A percentile compares a stretch with the other conserved stretches of the same genome.
phyloP scores from a whole-genome alignment of 37 sponge, comb jelly and placozoan species.

The Diacarnus erythraeanus region DNA sequence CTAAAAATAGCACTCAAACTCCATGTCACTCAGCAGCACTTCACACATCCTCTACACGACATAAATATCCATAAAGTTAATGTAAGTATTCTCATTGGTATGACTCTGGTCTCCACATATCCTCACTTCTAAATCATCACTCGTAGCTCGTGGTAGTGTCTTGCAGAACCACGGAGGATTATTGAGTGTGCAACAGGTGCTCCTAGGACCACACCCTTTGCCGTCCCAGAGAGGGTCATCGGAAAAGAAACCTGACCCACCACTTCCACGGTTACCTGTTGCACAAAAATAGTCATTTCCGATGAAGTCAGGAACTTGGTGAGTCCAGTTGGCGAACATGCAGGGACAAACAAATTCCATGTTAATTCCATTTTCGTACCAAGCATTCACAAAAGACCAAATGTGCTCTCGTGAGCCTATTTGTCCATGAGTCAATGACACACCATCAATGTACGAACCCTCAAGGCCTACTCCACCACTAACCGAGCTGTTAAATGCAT shows the following conservation, averaged over 20 bases:
- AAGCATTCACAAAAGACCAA: constrained; percentile 45
- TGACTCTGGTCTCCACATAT: constrained; percentile 3
- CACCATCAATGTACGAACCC: constrained; percentile 34
- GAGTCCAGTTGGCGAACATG: neutral
- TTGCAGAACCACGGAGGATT: constrained; percentile 39
- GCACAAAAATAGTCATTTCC: constrained; percentile 31
- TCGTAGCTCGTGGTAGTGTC: neutral
- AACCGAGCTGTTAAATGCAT: constrained; percentile 27
- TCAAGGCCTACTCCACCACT: neutral
- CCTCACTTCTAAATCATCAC: constrained; percentile 2
- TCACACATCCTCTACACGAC: too few species aligned
- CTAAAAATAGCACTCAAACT: too few species aligned
- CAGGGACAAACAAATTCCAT: neutral
- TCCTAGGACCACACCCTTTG: constrained; percentile 2
- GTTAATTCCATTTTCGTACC: neutral
- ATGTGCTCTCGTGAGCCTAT: constrained; percentile 15
- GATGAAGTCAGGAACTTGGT: constrained; percentile 13
- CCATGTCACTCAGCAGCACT: too few species aligned
- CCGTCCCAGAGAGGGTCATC: constrained; percentile 37
- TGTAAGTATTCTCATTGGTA: neutral
- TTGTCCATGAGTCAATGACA: constrained; percentile 3
- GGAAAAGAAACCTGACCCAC: neutral
- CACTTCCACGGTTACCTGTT: neutral
- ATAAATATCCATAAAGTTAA: constrained; percentile 5
- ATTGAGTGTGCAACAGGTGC: constrained; percentile 28